These are phyloP conservation scores for Gallinago paraguaiae DNA, from an alignment of 2,113 vertebrate species.

Conservation along the genomic window DNA sequence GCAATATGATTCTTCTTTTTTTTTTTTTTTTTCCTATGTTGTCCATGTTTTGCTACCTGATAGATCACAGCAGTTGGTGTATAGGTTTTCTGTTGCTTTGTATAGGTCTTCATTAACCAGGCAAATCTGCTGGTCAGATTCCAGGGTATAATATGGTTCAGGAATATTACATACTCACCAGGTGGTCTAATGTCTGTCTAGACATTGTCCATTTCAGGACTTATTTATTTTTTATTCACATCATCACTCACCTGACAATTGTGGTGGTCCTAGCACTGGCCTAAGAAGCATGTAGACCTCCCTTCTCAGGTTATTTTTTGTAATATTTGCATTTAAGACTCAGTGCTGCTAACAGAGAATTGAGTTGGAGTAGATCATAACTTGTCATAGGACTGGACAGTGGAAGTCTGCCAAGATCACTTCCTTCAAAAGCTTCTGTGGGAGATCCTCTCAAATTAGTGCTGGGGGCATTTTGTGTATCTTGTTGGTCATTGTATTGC, in stretches of 20 bases:
- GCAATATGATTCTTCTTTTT: neutral
- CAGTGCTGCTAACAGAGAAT: neutral
- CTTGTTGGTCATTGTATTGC: neutral
- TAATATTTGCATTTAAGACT: neutral
- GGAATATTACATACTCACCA: neutral
- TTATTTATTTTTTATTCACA: neutral
- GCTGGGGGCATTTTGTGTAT: neutral
- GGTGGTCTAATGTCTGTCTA: neutral
- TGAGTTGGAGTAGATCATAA: neutral
- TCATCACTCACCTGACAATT: neutral
- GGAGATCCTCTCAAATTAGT: neutral
- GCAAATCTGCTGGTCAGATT: neutral
- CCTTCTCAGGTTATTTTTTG: neutral
- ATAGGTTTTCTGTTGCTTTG: neutral
- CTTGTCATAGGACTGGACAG: neutral
- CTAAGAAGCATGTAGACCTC: neutral
- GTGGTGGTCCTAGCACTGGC: neutral
- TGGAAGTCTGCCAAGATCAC: neutral
- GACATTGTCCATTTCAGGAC: neutral
- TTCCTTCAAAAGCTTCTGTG: neutral
- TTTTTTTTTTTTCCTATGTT: neutral
- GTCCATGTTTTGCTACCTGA: neutral
- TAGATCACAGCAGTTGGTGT: neutral
- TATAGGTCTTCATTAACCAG: neutral
- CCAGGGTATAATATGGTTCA: neutral